A percentile compares a stretch with the other conserved stretches of the same genome.
Evolutionary conservation across 1,140 invertebrate species (phyloP).

Genomic region (Euura lappo): DNA sequence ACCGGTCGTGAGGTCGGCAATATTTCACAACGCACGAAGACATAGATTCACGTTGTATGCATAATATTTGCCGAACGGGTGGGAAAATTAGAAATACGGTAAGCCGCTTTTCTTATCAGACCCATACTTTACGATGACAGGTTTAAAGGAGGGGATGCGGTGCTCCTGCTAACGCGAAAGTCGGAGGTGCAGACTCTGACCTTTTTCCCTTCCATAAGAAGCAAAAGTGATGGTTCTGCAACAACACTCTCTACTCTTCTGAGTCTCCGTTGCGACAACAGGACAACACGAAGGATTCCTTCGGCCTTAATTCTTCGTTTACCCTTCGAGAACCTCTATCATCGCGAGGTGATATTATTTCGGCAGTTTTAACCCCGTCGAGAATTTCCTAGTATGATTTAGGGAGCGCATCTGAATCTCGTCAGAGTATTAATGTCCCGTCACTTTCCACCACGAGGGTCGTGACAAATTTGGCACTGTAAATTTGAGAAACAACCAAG

Average conservation of each 20-base stretch:
- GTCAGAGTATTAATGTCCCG: neutral
- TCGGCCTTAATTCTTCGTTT: neutral
- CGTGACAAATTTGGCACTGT: conserved; percentile 25
- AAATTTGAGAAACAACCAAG: conserved; percentile 19
- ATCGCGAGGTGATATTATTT: too few relatives aligned
- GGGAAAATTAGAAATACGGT: conserved; percentile 56
- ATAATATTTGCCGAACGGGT: conserved; percentile 55
- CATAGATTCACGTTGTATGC: conserved; percentile 56
- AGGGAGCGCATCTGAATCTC: neutral
- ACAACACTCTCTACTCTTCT: neutral
- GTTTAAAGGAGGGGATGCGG: neutral
- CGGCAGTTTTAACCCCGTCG: neutral
- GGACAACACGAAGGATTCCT: neutral
- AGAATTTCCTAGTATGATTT: neutral
- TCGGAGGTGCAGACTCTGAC: neutral
- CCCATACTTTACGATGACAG: conserved; percentile 45
- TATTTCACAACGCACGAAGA: conserved; percentile 50
- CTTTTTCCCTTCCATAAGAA: neutral
- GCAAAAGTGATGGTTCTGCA: neutral
- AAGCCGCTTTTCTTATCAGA: conserved; percentile 56
- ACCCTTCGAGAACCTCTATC: neutral
- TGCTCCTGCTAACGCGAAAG: neutral
- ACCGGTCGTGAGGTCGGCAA: conserved; percentile 50
- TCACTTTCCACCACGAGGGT: neutral
- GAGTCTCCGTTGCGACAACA: neutral